Conservation (phyloP, 2,797 vertebrate genomes). For the Phyllotis vaccarum region DNA sequence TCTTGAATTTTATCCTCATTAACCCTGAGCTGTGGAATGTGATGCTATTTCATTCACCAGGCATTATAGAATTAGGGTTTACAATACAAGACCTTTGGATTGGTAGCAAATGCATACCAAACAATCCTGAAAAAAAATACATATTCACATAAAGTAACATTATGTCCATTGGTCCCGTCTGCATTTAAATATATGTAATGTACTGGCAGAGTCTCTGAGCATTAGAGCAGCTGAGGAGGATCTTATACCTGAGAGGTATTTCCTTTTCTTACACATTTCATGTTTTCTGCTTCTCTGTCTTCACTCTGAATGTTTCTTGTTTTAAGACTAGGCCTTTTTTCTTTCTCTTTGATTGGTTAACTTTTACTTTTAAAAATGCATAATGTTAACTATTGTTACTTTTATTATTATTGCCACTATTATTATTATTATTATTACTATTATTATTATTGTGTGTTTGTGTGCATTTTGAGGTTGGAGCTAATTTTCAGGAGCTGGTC, state of each 20-base stretch:
- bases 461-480: neutral
- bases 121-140: neutral
- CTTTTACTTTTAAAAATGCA: neutral
- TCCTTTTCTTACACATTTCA: neutral
- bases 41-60: neutral
- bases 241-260: neutral
- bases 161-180: neutral
- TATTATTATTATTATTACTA: neutral
- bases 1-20: neutral
- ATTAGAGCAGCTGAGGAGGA: neutral
- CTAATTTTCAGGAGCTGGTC: neutral
- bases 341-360: neutral
- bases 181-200: neutral
- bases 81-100: too few species aligned
- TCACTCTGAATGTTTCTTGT: neutral
- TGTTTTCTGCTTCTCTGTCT: neutral
- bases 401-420: neutral
- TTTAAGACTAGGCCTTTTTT: neutral
- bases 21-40: neutral
- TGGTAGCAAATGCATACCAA: neutral
- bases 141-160: neutral
- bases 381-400: neutral
- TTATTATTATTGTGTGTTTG: neutral
- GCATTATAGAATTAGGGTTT: neutral
- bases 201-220: neutral